Conservation (phyloP, 1,140 invertebrate genomes). For the Phenacoccus solenopsis region DNA sequence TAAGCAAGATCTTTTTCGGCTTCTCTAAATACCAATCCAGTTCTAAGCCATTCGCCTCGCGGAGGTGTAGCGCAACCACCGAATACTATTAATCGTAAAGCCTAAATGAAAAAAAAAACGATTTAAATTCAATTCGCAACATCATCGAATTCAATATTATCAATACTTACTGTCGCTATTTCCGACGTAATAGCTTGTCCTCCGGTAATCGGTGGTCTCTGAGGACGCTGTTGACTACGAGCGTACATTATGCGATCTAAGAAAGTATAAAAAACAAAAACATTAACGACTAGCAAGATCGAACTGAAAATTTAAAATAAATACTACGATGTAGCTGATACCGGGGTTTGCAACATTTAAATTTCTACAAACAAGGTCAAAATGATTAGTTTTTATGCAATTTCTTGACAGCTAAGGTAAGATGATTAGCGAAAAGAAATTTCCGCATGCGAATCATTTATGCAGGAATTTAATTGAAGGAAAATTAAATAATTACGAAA, state of each 20-base stretch:
- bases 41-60: conserved; percentile 47
- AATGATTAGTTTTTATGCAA: background rate
- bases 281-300: background rate
- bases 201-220: conserved; percentile 37
- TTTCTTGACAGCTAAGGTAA: background rate
- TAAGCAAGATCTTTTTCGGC: conserved; percentile 43
- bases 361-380: too few relatives aligned
- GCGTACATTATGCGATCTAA: conserved; percentile 39
- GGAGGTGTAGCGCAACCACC: conserved; percentile 45
- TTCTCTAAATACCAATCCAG: conserved; percentile 43
- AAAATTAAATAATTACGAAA: background rate
- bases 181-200: conserved; percentile 51
- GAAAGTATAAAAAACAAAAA: background rate
- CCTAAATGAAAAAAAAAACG: conserved; percentile 33
- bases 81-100: conserved; percentile 42
- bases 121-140: too few relatives aligned
- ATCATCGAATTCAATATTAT: background rate
- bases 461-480: background rate
- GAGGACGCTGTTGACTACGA: conserved; percentile 32
- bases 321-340: too few relatives aligned
- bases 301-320: too few relatives aligned
- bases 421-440: background rate
- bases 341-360: too few relatives aligned
- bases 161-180: conserved; percentile 44
- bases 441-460: too few relatives aligned